Base-by-base conservation (phyloP, 1,140 invertebrate species). In the Triops cancriformis region DNA sequence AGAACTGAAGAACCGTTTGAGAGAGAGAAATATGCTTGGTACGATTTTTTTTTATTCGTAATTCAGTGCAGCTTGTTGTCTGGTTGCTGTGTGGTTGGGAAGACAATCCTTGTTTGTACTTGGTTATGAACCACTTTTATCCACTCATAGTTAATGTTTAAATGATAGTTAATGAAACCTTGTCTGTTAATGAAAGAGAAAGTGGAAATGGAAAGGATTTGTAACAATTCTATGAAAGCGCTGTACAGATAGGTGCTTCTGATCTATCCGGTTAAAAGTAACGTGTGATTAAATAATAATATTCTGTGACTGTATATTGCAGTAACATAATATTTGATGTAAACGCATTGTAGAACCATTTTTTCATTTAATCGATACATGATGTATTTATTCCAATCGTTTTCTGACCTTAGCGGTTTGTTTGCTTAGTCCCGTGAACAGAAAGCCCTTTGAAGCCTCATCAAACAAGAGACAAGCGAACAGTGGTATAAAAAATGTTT, bases 41-140 rank as follows among this genome's bases (percentile, higher is more conserved):
- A 64, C 10, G 23, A 64, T 37, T 37, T 14, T 64, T 6, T 6
- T 0, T 64, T 64, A 45, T 7, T 45, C 11, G 43, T 64, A 37
- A 37, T 45, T 45, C 43, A 23, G 51, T 23, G 51, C n/a, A 18
- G 51, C 51, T 64, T 64, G 23, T 64, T 64, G 18, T 45, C 18
- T 64, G 51, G 18, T 64, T 64, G 51, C 10, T 64, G 51, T 64
- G 2, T 64, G 51, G 51, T 23, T 64, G 51, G n/a, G 18, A 64
- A 64, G 51, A 64, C 51, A 64, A 64, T 64, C 51, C 23, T 64
- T 64, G 51, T 64, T 64, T 64, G 51, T 64, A 64, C 51, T 64
- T 64, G 45, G 45, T 64, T 64, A n/a, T 64, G 51, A 64, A 64
- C 51, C 51, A 64, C 10, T 64, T 64, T 64, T 23, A n/a, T 64